phyloP scores from a whole-genome alignment of 2,888 invertebrate genomes.

The Anaspis maculata region DNA sequence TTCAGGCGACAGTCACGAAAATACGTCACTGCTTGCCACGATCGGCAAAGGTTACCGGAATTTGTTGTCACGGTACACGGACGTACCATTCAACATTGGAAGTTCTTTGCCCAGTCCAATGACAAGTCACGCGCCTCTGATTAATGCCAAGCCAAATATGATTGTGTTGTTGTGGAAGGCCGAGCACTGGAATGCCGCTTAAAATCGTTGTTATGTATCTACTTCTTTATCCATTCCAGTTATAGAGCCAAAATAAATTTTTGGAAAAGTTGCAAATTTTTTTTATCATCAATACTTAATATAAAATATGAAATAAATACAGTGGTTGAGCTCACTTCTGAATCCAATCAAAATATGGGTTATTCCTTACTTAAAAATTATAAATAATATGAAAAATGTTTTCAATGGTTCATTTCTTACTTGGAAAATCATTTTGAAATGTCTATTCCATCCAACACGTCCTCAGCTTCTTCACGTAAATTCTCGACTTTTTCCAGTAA shows the following conservation, averaged over 20 bases:
- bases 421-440: no score
- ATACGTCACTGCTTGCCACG: slow-evolving; percentile 57
- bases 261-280: no score
- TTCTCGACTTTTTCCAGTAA: slow-evolving; percentile 80
- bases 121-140: slow-evolving; percentile 17
- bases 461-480: slow-evolving; percentile 76
- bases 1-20: slow-evolving; percentile 39
- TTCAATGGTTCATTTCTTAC: no score
- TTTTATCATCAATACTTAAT: no score
- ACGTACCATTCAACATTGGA: slow-evolving; percentile 42
- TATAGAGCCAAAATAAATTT: no score
- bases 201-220: no score
- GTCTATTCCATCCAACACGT: slow-evolving; percentile 52
- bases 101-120: slow-evolving; percentile 37
- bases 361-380: no score
- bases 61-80: slow-evolving; percentile 56
- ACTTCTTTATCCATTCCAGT: no score
- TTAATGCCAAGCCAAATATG: slow-evolving; percentile 41
- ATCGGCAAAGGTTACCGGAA: slow-evolving; percentile 81
- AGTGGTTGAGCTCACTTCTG: no score
- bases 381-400: no score
- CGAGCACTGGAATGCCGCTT: slow-evolving; percentile 55
- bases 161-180: slow-evolving; percentile 66
- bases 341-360: no score
- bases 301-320: no score